Percentiles rank a stretch among this genome's conserved stretches.
Conservation (phyloP, 2,113 vertebrate genomes). For the Misgurnus anguillicaudatus region DNA sequence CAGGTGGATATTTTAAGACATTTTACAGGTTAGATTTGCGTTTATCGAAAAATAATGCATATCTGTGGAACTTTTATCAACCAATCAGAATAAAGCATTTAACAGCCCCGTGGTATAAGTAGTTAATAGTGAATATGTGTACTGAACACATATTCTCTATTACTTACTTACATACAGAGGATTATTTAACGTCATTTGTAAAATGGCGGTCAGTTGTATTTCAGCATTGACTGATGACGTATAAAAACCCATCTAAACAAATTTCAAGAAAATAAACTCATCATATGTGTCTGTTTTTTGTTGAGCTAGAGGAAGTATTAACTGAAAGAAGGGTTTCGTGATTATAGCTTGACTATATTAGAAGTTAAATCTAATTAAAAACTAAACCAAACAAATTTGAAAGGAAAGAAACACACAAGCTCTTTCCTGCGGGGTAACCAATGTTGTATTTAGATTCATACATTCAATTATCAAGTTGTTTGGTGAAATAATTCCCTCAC, state of each 20-base stretch:
- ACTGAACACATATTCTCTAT: too few species aligned
- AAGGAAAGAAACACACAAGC: slow-evolving; percentile 51
- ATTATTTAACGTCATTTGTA: too few species aligned
- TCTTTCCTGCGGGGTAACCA: slow-evolving; percentile 34
- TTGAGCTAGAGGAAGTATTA: slow-evolving; percentile 44
- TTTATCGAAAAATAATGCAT: too few species aligned
- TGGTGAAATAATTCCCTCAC: slow-evolving; percentile 63
- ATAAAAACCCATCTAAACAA: slow-evolving; percentile 29
- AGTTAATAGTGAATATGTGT: too few species aligned
- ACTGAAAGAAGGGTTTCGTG: slow-evolving; percentile 44
- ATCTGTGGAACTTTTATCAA: too few species aligned
- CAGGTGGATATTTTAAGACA: too few species aligned
- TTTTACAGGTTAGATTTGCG: too few species aligned
- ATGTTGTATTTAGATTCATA: slow-evolving; percentile 53
- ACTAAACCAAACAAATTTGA: slow-evolving; percentile 56
- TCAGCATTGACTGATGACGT: neutral
- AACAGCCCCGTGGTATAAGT: too few species aligned
- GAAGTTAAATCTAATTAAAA: slow-evolving; percentile 60
- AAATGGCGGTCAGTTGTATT: too few species aligned
- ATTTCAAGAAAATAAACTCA: slow-evolving; percentile 13
- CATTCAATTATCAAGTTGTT: slow-evolving; percentile 34
- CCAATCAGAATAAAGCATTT: too few species aligned
- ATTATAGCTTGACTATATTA: slow-evolving; percentile 51
- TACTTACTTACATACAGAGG: neutral
- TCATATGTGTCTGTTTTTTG: slow-evolving; percentile 47